Evolutionary conservation across 2,797 vertebrate species (phyloP).

Genomic region (Vireo griseus): DNA sequence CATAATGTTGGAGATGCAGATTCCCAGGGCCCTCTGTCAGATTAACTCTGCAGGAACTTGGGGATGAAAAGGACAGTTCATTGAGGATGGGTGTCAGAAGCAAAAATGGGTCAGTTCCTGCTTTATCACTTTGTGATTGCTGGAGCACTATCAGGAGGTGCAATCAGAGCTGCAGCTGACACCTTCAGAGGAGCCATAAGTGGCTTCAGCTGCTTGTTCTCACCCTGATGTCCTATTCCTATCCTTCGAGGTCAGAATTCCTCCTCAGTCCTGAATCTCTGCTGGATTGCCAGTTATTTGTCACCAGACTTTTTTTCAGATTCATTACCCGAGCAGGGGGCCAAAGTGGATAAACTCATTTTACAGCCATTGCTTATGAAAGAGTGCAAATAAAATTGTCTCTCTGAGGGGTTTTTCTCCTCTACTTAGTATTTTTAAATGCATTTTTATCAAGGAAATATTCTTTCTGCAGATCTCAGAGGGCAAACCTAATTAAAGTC

Average conservation of each 20-base stretch:
- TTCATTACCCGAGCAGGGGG: background rate
- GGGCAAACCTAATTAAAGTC: constrained; percentile 27
- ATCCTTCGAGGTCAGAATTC: background rate
- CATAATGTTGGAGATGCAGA: background rate
- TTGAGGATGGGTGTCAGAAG: background rate
- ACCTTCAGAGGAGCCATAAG: background rate
- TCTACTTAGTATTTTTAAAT: constrained; percentile 5
- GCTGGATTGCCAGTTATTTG: background rate
- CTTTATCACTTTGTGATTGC: background rate
- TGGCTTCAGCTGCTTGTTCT: constrained; percentile 5
- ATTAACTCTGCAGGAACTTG: background rate
- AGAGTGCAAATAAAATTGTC: background rate
- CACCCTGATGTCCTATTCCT: background rate
- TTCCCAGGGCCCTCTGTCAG: background rate
- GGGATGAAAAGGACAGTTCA: background rate
- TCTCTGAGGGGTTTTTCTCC: background rate
- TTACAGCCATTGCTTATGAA: background rate
- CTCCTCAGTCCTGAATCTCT: background rate
- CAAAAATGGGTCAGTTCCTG: background rate
- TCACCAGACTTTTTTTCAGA: background rate
- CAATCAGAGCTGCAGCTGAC: background rate
- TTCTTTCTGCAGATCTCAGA: constrained; percentile 10
- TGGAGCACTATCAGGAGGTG: background rate
- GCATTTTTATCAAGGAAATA: constrained; percentile 27
- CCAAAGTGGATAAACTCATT: background rate